A percentile compares a stretch with the other conserved stretches of the same genome.
These are phyloP conservation scores for Notechis scutatus DNA, from an alignment of 2,113 vertebrate species.

Conservation along the genomic window DNA sequence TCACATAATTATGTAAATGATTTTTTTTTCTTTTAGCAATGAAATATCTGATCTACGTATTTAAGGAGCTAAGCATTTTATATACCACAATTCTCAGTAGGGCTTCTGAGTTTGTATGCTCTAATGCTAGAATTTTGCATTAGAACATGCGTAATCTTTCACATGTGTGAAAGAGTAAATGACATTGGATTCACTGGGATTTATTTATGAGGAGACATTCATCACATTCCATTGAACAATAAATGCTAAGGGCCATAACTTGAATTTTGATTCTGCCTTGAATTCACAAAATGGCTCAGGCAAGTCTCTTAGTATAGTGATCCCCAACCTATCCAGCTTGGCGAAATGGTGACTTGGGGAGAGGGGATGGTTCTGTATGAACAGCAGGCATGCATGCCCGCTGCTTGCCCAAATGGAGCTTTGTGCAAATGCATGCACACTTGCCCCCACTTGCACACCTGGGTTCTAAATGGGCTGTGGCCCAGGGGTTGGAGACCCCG, in stretches of 20 bases:
- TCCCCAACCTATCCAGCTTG: not conserved
- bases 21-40: not conserved
- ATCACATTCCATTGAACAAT: not conserved
- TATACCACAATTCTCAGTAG: not conserved
- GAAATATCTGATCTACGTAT: not conserved
- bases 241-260: not conserved
- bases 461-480: no score
- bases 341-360: not conserved
- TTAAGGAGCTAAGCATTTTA: not conserved
- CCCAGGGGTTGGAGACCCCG: no score
- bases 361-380: not conserved
- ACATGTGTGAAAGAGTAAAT: not conserved
- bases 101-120: not conserved
- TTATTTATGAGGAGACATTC: not conserved
- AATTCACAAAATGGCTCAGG: not conserved
- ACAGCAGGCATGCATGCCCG: not conserved
- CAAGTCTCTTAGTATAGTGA: not conserved
- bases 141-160: not conserved
- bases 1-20: not conserved
- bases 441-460: rapidly evolving
- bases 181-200: not conserved
- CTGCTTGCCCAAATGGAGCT: not conserved
- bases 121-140: not conserved
- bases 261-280: not conserved
- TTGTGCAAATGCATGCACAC: no score